Conservation (phyloP, 2,888 invertebrate species). For the Harpagoxenus sublaevis region DNA sequence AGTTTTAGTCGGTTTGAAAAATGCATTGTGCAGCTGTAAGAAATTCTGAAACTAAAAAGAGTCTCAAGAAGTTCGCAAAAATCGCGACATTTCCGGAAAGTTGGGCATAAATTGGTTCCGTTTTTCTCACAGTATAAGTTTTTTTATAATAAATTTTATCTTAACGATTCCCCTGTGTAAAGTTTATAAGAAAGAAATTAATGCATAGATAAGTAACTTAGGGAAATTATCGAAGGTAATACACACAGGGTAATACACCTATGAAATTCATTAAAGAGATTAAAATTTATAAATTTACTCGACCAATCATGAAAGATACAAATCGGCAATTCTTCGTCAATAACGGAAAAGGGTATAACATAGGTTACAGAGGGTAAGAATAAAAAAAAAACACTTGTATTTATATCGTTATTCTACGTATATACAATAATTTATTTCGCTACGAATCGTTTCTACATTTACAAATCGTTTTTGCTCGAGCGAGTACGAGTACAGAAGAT, state of each 20-base stretch:
- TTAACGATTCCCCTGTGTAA: background rate
- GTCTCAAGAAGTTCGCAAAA: background rate
- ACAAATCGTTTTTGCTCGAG: conserved; percentile 80
- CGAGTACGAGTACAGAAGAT: conserved; percentile 69
- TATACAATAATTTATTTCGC: conserved; percentile 85
- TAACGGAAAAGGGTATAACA: background rate
- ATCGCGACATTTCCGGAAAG: background rate
- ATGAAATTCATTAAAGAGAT: background rate
- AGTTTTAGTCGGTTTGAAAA: background rate
- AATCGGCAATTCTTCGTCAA: background rate
- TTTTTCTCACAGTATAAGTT: background rate
- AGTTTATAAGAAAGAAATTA: background rate
- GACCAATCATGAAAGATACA: background rate
- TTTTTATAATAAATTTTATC: background rate
- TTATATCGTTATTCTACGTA: conserved; percentile 53
- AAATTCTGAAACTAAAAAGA: background rate
- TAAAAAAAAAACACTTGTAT: conserved; percentile 10
- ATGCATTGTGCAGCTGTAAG: background rate
- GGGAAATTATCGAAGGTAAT: background rate
- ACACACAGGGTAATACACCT: too few species aligned
- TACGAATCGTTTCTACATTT: conserved; percentile 82
- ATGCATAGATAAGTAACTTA: background rate
- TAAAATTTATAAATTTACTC: background rate
- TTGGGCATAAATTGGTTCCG: background rate
- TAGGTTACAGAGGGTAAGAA: background rate